Evolutionary conservation across 2,113 vertebrate genomes (phyloP).

Genomic region (Bos javanicus): DNA sequence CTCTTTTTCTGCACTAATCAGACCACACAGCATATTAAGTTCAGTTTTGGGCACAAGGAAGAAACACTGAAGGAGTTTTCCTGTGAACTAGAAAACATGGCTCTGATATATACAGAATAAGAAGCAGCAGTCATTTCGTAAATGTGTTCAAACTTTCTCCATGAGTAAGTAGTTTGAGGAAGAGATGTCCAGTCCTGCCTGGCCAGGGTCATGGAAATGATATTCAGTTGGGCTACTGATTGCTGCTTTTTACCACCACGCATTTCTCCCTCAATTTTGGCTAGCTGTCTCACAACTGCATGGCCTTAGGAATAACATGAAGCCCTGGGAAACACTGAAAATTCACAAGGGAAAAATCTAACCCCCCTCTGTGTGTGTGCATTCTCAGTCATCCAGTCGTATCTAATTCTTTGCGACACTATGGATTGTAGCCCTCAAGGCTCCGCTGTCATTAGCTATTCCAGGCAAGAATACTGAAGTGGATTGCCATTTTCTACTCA

Average conservation of each 20-base stretch:
- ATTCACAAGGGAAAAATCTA: neutral
- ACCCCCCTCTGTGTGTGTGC: neutral
- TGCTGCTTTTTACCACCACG: neutral
- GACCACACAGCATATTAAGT: neutral
- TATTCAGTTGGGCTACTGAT: neutral
- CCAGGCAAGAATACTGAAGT: neutral
- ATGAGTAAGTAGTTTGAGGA: neutral
- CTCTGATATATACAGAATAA: neutral
- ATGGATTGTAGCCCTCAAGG: neutral
- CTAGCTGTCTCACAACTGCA: neutral
- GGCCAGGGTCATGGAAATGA: neutral
- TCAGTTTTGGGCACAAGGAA: neutral
- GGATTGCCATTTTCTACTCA: neutral
- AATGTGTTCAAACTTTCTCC: neutral
- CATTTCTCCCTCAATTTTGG: neutral
- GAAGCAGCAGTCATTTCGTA: neutral
- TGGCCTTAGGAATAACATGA: neutral
- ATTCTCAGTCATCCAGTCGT: neutral
- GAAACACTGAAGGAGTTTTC: neutral
- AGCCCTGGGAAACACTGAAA: neutral
- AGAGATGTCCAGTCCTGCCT: neutral
- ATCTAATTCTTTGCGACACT: neutral
- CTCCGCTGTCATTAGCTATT: neutral
- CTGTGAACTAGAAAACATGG: neutral
- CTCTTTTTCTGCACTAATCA: neutral